These are phyloP conservation scores for Smittia aterrima DNA, from an alignment of 2,888 invertebrate species.

Conservation along the genomic window DNA sequence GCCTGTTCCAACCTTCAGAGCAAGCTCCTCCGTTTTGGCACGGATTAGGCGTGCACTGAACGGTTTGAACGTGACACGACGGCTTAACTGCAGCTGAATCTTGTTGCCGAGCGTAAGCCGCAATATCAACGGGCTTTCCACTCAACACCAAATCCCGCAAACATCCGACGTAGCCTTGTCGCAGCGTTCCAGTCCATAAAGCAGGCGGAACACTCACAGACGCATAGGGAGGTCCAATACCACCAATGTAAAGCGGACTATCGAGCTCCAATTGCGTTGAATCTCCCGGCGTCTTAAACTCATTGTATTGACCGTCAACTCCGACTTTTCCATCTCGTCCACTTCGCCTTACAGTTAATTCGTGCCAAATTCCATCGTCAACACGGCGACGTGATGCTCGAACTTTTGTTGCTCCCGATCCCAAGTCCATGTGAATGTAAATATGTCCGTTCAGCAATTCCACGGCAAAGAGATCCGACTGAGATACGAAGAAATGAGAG, in stretches of 20 bases:
- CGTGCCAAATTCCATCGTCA: constrained; percentile 92
- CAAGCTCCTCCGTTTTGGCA: constrained; percentile 88
- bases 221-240: constrained; percentile 77
- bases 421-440: constrained; percentile 87
- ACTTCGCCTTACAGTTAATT: constrained; percentile 76
- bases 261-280: constrained; percentile 85
- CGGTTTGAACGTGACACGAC: constrained; percentile 78
- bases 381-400: constrained; percentile 78
- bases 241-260: constrained; percentile 85
- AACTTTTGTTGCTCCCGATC: constrained; percentile 84
- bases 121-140: constrained; percentile 83
- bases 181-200: constrained; percentile 85
- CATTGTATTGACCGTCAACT: constrained; percentile 85
- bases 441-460: constrained; percentile 93
- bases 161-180: constrained; percentile 92
- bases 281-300: constrained; percentile 86
- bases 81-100: constrained; percentile 88
- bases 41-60: constrained; percentile 79
- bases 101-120: constrained; percentile 83
- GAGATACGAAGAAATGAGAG: constrained; percentile 44
- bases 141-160: constrained; percentile 86
- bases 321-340: constrained; percentile 82
- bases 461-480: constrained; percentile 90
- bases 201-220: constrained; percentile 76
- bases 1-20: constrained; percentile 93